phyloP scores from a whole-genome alignment of 2,113 vertebrate species.

The Anhinga rufa region DNA sequence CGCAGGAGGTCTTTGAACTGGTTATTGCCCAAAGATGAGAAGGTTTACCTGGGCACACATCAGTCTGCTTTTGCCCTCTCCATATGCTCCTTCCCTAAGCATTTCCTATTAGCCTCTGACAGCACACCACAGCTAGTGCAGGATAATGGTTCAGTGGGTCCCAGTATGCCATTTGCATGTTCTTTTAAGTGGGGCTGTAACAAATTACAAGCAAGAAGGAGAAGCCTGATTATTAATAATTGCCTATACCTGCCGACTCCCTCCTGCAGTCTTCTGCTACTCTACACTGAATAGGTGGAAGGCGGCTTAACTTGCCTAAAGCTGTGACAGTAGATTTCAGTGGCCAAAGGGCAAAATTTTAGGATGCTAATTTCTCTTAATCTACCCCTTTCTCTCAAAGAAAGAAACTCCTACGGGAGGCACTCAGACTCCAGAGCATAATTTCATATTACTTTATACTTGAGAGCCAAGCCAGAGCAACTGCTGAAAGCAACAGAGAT shows the following conservation, averaged over 20 bases:
- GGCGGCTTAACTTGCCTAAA: background rate
- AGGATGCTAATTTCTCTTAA: background rate
- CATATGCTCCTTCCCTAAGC: background rate
- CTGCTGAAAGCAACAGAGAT: background rate
- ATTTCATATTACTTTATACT: background rate
- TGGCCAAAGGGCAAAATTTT: background rate
- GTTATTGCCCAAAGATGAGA: accelerated
- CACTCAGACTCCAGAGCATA: background rate
- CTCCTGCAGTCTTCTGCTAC: background rate
- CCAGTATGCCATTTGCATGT: background rate
- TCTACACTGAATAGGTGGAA: background rate
- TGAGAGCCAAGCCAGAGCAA: background rate
- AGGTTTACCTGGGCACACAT: background rate
- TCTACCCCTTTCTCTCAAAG: background rate
- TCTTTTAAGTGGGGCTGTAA: background rate
- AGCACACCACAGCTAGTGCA: background rate
- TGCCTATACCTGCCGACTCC: background rate
- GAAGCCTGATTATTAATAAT: background rate
- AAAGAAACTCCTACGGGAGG: background rate
- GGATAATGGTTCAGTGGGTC: background rate
- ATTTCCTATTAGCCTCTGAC: background rate
- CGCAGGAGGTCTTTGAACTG: background rate
- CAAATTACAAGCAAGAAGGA: background rate
- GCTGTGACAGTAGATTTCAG: background rate
- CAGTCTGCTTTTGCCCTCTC: background rate